Percentiles rank a stretch among this genome's conserved stretches.
Evolutionary conservation across 1,140 invertebrate genomes (phyloP).

Genomic region (Cepaea nemoralis): DNA sequence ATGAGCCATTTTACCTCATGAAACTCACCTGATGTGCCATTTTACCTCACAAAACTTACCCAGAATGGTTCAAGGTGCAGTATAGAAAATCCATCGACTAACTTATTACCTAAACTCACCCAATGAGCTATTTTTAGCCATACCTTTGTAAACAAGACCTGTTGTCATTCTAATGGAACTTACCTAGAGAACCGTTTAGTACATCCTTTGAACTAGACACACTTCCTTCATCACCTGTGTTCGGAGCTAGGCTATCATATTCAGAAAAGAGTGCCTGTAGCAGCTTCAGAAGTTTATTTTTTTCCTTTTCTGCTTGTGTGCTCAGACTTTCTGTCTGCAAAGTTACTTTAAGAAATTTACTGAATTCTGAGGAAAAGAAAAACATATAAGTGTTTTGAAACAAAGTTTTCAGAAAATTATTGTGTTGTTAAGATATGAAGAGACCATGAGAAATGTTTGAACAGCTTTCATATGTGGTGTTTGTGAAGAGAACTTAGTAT

Average conservation of each 20-base stretch:
- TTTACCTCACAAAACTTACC: too few relatives aligned
- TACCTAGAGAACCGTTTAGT: background rate
- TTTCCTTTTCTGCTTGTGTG: background rate
- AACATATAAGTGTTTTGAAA: too few relatives aligned
- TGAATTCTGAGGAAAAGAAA: constrained; percentile 4
- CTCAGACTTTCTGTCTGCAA: constrained; percentile 19
- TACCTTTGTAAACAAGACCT: background rate
- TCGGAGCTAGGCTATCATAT: background rate
- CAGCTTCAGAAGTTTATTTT: constrained; percentile 1
- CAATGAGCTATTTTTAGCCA: background rate
- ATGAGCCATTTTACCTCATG: too few relatives aligned
- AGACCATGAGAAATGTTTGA: too few relatives aligned
- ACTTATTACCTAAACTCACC: background rate
- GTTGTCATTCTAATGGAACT: too few relatives aligned
- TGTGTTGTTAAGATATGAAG: too few relatives aligned
- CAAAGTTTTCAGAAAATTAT: too few relatives aligned
- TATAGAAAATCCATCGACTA: background rate
- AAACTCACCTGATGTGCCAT: too few relatives aligned
- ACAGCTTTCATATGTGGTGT: too few relatives aligned
- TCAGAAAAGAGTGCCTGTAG: constrained; percentile 19
- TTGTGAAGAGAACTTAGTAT: too few relatives aligned
- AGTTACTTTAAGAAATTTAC: constrained; percentile 7
- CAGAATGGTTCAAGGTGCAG: too few relatives aligned
- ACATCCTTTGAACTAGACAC: constrained; percentile 8
- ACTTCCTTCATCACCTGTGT: constrained; percentile 2